These are phyloP conservation scores for Amphiprion percula DNA, from an alignment of 2,113 vertebrate genomes.

Conservation along the genomic window DNA sequence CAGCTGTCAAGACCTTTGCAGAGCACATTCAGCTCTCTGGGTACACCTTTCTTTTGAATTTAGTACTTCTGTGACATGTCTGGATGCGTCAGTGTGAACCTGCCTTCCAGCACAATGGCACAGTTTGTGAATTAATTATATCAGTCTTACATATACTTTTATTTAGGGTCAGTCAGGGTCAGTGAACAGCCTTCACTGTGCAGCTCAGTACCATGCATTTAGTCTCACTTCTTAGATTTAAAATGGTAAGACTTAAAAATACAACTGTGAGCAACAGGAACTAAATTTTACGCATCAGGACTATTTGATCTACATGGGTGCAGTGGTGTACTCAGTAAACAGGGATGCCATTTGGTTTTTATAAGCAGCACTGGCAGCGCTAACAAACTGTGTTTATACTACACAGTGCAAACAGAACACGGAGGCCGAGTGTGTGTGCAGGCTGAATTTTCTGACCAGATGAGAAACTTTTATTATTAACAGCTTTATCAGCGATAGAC, in stretches of 20 bases:
- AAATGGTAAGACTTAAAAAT: no score
- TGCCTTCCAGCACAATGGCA: no score
- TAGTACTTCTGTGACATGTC: neutral
- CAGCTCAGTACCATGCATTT: neutral
- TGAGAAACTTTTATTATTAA: neutral
- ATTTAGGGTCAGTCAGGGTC: neutral
- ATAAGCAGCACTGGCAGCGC: conserved; percentile 9
- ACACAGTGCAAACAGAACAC: conserved; percentile 53
- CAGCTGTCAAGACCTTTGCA: neutral
- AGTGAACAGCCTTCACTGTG: neutral
- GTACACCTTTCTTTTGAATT: neutral
- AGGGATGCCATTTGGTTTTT: neutral
- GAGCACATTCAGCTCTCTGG: neutral
- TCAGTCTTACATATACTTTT: neutral
- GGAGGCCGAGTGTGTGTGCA: neutral
- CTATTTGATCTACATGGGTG: conserved; percentile 33
- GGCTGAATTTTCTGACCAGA: neutral
- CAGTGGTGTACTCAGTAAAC: conserved; percentile 1
- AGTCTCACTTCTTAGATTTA: neutral
- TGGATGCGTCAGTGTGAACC: neutral
- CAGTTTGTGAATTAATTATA: no score
- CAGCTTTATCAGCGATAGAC: neutral
- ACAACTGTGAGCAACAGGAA: neutral
- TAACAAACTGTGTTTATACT: conserved; percentile 60
- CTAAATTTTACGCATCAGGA: neutral